Evolutionary conservation across 1,140 invertebrate species (phyloP), one percentile per base, ranked within the genome.

Genomic region (Stegodyphus dumicola): DNA sequence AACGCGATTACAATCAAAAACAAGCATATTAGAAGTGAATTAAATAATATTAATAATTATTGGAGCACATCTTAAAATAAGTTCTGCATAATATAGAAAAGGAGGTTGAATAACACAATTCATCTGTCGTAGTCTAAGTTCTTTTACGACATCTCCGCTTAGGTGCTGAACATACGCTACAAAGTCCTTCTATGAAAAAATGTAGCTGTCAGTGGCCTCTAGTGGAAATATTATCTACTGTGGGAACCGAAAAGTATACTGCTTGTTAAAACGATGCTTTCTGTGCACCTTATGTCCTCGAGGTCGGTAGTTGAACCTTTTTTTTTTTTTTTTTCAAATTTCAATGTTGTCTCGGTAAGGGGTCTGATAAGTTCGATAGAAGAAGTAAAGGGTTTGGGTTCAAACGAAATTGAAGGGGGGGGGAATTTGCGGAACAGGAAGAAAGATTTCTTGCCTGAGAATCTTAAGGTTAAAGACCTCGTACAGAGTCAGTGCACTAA

Each of bases 301-400:
- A 75, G 69, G 70, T 83, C 80, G 80, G 80, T 75, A 51, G 64
- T 83, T 83, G 80, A 83, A 83, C 80, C 17, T 3, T 33, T 9
- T 83, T 75, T 83, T 66, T 66, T 66, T 33, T 9, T 83, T 75
- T 83, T 66, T 66, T 66, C 13, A 51, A 11, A 10, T 49, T 66
- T 79, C 53, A 73, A 66, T n/a, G 77, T 52, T 17, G 54, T 17
- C 18, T 73, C 15, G 15, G 70, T 49, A 71, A 71, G 69, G n/a
- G 33, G 49, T 7, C n/a, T 52, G n/a, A 71, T 64, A 60, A 81
- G 69, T 70, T 17, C 33, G 15, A 18, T 54, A 71, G 60, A 54
- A 70, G 56, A 71, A 75, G 77, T 33, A 48, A 70, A 56, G 48
- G 71, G 80, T 48, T 66, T 52, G 54, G 17, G 54, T 56, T n/a